These are phyloP conservation scores for silkworm (Bombyx mori) DNA, from an alignment of 1,140 invertebrate genomes.

Conservation along the genomic window ASM3026992v2 NC_085129.1:2602001-2602500, in stretches of 20 bases:
- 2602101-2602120: conserved; percentile 3
- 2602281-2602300: conserved; percentile 92
- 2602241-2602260: conserved; percentile 93
- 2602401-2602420: conserved; percentile 95
- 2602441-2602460: conserved; percentile 92
- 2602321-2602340: conserved; percentile 89
- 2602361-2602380: conserved; percentile 85
- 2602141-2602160: conserved; percentile 29
- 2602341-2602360: conserved; percentile 93
- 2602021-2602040: no score
- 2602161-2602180: conserved; percentile 11
- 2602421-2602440: conserved; percentile 96
- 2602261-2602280: conserved; percentile 86
- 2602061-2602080: conserved; percentile 3
- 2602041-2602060: no score
- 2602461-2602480: conserved; percentile 98
- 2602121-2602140: conserved; percentile 17
- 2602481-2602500: conserved; percentile 99
- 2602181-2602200: conserved; percentile 25
- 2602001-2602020: no score
- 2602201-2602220: conserved; percentile 46
- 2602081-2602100: conserved; percentile 23
- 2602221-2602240: conserved; percentile 82
- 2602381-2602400: conserved; percentile 85
- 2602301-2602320: conserved; percentile 86